Conservation (phyloP, 1,140 invertebrate genomes). For the Andrena cerasifolii region DNA sequence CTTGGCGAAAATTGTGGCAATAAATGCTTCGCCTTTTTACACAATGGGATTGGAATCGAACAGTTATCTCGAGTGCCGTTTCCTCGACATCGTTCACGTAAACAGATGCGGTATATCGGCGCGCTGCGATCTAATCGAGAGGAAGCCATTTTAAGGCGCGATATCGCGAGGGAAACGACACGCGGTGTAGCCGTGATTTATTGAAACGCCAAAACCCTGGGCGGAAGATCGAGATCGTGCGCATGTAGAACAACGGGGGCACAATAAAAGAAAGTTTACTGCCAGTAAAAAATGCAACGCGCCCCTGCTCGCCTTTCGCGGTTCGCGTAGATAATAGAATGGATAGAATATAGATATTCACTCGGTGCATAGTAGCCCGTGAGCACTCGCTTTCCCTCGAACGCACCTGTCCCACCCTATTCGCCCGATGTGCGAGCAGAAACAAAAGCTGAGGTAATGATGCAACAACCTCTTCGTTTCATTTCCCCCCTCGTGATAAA, state of each 20-base stretch:
- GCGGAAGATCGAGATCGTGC: not conserved
- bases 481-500: slow-evolving; percentile 2
- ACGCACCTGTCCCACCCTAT: slow-evolving; percentile 20
- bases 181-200: slow-evolving; percentile 34
- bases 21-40: not conserved
- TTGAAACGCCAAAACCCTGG: slow-evolving; percentile 37
- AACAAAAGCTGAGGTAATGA: slow-evolving; percentile 47
- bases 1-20: not conserved
- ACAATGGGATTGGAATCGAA: not conserved
- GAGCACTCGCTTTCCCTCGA: not conserved
- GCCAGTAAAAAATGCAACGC: slow-evolving; percentile 57
- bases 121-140: not conserved
- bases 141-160: not conserved
- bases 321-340: slow-evolving; percentile 21
- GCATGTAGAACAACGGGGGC: slow-evolving; percentile 38
- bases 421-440: slow-evolving; percentile 35
- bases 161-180: not conserved
- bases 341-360: slow-evolving; percentile 55
- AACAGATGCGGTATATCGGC: not conserved
- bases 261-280: slow-evolving; percentile 66
- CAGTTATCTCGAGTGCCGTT: not conserved
- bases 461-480: slow-evolving; percentile 22
- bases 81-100: no score
- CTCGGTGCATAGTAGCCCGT: slow-evolving; percentile 2
- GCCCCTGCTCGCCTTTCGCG: not conserved